phyloP scores from a whole-genome alignment of 2,113 vertebrate genomes.

The Stegostoma tigrinum region DNA sequence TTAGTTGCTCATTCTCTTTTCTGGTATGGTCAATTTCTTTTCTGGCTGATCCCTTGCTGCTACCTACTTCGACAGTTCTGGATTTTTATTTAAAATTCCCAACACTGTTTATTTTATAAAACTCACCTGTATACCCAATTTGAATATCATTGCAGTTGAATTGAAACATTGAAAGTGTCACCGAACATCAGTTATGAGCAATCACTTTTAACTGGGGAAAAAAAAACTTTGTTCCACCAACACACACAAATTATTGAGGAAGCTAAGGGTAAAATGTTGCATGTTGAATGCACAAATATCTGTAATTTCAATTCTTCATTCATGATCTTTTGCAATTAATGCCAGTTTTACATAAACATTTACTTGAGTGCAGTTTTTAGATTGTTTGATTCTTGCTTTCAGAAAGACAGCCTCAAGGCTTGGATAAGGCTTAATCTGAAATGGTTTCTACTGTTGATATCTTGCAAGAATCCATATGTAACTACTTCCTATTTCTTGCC shows the following conservation, averaged over 20 bases:
- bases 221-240: neutral
- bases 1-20: neutral
- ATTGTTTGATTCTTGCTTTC: neutral
- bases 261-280: neutral
- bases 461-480: neutral
- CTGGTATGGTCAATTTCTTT: neutral
- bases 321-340: neutral
- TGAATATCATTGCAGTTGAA: neutral
- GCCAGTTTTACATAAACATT: neutral
- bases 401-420: neutral
- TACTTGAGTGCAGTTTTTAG: neutral
- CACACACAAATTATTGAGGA: neutral
- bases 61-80: neutral
- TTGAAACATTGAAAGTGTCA: neutral
- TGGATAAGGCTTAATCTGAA: neutral
- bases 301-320: neutral
- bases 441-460: neutral
- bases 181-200: too few relatives aligned
- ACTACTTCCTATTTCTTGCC: neutral
- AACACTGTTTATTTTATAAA: neutral
- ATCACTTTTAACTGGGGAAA: neutral
- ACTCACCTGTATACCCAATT: neutral
- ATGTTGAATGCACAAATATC: neutral
- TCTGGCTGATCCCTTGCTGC: neutral
- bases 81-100: neutral